phyloP scores from a whole-genome alignment of 2,797 vertebrate species.

The Centropyge bicolor region DNA sequence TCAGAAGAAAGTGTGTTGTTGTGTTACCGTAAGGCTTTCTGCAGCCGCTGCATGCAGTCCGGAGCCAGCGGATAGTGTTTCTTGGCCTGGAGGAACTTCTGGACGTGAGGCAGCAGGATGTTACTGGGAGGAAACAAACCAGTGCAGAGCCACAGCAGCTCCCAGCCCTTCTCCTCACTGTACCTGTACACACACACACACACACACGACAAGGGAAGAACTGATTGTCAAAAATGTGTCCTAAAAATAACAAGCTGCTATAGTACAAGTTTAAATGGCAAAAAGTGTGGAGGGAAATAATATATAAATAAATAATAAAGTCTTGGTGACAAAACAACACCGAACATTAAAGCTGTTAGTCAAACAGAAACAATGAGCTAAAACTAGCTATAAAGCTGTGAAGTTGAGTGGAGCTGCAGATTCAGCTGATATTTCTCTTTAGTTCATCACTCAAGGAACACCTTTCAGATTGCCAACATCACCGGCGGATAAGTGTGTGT shows the following conservation, averaged over 20 bases:
- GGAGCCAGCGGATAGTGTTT: slow-evolving; percentile 91
- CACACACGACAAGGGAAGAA: not conserved
- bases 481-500: not conserved
- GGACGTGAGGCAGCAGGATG: slow-evolving; percentile 93
- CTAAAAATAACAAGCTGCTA: slow-evolving; percentile 53
- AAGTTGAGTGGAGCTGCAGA: too few species aligned
- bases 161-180: slow-evolving; percentile 98
- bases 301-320: too few species aligned
- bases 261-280: slow-evolving; percentile 66
- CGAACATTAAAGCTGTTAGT: too few species aligned
- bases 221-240: slow-evolving; percentile 77
- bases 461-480: too few species aligned
- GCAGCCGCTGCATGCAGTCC: slow-evolving; percentile 96
- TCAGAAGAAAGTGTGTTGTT: slow-evolving; percentile 44
- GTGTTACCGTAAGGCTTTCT: slow-evolving; percentile 93
- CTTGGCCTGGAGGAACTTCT: slow-evolving; percentile 95
- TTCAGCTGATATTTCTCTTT: too few species aligned
- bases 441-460: too few species aligned
- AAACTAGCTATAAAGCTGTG: too few species aligned
- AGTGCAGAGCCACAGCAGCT: slow-evolving; percentile 95
- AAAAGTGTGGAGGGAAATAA: too few species aligned
- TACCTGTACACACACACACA: slow-evolving; percentile 82
- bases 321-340: not conserved
- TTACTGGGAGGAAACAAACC: slow-evolving; percentile 97
- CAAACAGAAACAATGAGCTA: too few species aligned